Evolutionary conservation across 2,888 invertebrate genomes (phyloP).

Genomic region (Temnothorax rugatulus): DNA sequence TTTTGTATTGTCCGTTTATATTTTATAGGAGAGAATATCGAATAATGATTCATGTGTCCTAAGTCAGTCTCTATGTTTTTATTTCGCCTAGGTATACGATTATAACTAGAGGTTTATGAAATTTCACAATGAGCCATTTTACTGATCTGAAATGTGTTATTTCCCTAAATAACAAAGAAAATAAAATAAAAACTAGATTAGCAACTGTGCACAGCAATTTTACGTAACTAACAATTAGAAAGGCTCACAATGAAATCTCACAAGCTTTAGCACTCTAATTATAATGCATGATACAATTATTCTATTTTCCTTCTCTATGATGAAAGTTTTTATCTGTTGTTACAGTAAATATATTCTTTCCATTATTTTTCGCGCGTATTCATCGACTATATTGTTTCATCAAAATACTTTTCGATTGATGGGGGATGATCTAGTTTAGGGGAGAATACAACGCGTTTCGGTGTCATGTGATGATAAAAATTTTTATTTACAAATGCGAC

Average conservation of each 20-base stretch:
- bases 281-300: not conserved
- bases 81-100: slow-evolving; percentile 1
- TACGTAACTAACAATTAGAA: not conserved
- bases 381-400: not conserved
- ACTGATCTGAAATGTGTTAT: not conserved
- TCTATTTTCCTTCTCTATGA: not conserved
- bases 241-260: not conserved
- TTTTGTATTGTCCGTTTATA: slow-evolving; percentile 71
- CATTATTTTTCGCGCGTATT: not conserved
- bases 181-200: not conserved
- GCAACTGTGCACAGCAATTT: not conserved
- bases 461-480: slow-evolving; percentile 84
- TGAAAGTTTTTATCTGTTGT: not conserved
- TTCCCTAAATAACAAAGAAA: not conserved
- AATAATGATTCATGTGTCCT: slow-evolving; percentile 65
- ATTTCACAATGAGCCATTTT: not conserved
- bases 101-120: not conserved
- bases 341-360: not conserved
- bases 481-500: slow-evolving; percentile 86
- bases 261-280: not conserved
- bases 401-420: not conserved
- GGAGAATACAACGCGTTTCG: slow-evolving; percentile 27
- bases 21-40: slow-evolving; percentile 62
- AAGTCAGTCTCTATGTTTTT: slow-evolving; percentile 7
- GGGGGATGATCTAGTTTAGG: not conserved